Base-by-base conservation (phyloP, 2,797 vertebrate species). In the Graptemys geographica region DNA sequence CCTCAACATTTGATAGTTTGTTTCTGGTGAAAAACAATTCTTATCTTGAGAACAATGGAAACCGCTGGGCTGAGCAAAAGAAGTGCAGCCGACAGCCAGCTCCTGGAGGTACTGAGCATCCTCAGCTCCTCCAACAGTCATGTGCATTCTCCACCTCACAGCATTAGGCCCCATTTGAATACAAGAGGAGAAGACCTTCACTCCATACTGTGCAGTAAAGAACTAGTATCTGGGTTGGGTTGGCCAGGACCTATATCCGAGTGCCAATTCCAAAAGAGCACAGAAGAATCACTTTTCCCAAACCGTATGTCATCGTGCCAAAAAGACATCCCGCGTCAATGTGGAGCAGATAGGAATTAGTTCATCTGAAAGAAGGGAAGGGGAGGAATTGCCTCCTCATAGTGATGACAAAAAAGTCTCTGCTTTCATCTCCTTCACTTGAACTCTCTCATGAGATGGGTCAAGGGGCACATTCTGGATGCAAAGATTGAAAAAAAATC, bases 1-100 rank as follows among this genome's bases (percentile, higher is more conserved):
- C 55, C 78, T 51, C 65, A 95, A 90, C 11, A 83, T 86, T 94
- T 92, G 79, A 47, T 21, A 81, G 80, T 69, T 88, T 89, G 87
- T 87, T 91, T 82, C 83, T 74, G 79, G 93, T 81, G 92, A 93
- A 94, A 94, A 74, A 96, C 78, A 74, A 94, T 87, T 94, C 4
- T 95, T 84, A 92, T 83, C 82, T 51, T 84, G 56, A 95, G 87
- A 95, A 95, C 92, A 96, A 81, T 49, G 69, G 69, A 81, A 23
- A 55, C 81, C 83, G 11, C 28, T 92, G 88, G 94, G 84, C 52
- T 57, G 18, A 95, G 81, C 51, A 83, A 95, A 95, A 95, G 74
- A 84, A 95, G 72, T 4, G 3, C 91, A 90, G 53, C 62, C 84
- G 69, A 49, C 44, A 94, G 90, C 53, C 11, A 25, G 79, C 94